Base-by-base conservation (phyloP, 2,797 vertebrate genomes). In the Salmo trutta region DNA sequence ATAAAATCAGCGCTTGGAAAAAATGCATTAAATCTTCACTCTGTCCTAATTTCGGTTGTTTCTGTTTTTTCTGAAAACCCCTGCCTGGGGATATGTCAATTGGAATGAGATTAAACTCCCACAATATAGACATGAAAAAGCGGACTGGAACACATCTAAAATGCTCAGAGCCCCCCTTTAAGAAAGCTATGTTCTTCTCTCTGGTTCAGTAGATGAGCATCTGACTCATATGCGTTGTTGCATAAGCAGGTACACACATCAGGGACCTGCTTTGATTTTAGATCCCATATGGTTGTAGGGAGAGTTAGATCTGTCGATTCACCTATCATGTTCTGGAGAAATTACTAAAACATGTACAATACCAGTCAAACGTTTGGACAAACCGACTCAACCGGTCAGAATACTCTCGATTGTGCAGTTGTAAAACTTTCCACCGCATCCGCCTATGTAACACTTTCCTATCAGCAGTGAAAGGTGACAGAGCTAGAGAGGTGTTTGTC, bases 41-140 rank as follows among this genome's bases (percentile, higher is more conserved):
- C 81, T 91, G 90, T 89, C 88, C 87, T 90, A 88, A 90, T 93
- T 92, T 91, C 65, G 86, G 86, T 91, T 92, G 80, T 91, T 92
- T 90, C 76, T 16, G 66, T 74, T 82, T 84, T 77, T 79, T 81
- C 79, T 78, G 85, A 68, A 71, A 79, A 59, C 84, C 47, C 31
- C 7, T 80, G 90, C 93, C 92, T 86, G 82, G 84, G 91, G 93
- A 90, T 91, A 86, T 77, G 87, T 91, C 92, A 90, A 86, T 88
- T 92, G 90, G 89, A 95, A 93, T 91, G 88, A 92, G 92, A 94
- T 94, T 93, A 92, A 93, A 94, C 91, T 92, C 92, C 93, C 89
- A 91, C 90, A 92, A 86, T 83, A 87, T 79, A 82, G 83, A 83
- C 64, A 84, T 82, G 79, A 16, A 91, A 83, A 91, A 89, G 79